Evolutionary conservation across 2,888 invertebrate genomes (phyloP), one percentile per base, ranked within the genome.

Genomic region (Phyllotreta striolata): DNA sequence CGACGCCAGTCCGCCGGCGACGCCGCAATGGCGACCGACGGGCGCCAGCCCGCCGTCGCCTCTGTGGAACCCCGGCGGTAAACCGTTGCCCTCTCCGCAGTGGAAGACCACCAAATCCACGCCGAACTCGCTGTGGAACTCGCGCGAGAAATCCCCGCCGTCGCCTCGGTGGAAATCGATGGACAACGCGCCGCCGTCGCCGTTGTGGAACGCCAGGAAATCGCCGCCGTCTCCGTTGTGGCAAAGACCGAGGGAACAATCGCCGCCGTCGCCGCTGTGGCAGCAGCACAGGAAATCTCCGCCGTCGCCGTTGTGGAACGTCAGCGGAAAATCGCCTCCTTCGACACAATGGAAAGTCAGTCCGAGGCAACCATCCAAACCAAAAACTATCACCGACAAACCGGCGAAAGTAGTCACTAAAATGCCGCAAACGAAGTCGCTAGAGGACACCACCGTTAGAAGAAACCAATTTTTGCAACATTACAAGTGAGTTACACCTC

Each of bases 361-460:
- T 44, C 74, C 78, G 39, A 74, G 74, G n/a, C 73, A 76, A 24
- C 76, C 74, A 60, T 76, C 70, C 8, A 9, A 12, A 10, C 72
- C 76, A 41, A 77, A 74, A 66, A 63, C 60, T n/a, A 55, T 69
- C 55, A 62, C 62, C 14, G 72, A 74, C 9, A 70, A 70, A 56
- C 70, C 72, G 7, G 70, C 66, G n/a, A 62, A 72, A 62, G 66
- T 65, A 13, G 44, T 66, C 8, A 63, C 47, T 14, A 77, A 82
- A 35, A 81, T 85, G 63, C 83, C 84, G 0, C 85, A 85, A 68
- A 83, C 85, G 0, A 85, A 85, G 74, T 85, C 85, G 1, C 68
- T 86, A 47, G 86, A 86, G 70, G 86, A 86, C 60, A 78, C 79
- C 0, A 82, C 84, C 0, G 83, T 82, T 7, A 80, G 88, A 39